These are phyloP conservation scores for Phalacrocorax aristotelis DNA, from an alignment of 2,113 vertebrate genomes.

Conservation along the genomic window DNA sequence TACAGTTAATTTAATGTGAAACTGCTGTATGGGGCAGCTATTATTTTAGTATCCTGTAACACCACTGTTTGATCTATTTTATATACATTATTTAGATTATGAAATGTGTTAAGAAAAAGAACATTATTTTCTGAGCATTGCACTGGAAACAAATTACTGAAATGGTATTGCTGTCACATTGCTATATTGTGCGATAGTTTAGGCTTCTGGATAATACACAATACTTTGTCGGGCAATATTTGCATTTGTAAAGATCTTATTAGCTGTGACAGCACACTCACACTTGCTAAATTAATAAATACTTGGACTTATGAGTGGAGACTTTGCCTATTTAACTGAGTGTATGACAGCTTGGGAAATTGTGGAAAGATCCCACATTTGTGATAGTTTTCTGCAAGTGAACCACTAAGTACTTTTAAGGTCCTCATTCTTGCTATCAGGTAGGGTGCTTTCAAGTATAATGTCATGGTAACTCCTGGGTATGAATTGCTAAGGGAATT, in stretches of 20 bases:
- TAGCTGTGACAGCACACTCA: background rate
- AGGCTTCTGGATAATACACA: background rate
- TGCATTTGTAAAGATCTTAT: background rate
- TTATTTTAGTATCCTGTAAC: background rate
- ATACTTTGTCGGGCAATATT: background rate
- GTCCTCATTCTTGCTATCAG: background rate
- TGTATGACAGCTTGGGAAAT: background rate
- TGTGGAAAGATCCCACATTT: background rate
- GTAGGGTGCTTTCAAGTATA: background rate
- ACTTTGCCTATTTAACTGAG: background rate
- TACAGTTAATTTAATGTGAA: background rate
- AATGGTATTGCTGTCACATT: background rate
- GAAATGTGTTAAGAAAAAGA: background rate
- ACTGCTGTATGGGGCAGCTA: background rate
- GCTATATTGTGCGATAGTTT: background rate
- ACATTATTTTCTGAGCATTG: background rate
- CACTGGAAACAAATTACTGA: background rate
- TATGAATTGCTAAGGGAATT: background rate
- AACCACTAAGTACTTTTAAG: background rate
- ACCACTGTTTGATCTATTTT: conserved; percentile 46
- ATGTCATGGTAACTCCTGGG: background rate
- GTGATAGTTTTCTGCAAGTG: background rate
- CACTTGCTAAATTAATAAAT: background rate
- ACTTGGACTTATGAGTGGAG: background rate
- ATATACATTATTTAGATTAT: background rate